These are phyloP conservation scores for Yponomeuta malinellus DNA, from an alignment of 2,888 invertebrate genomes.

Conservation along the genomic window DNA sequence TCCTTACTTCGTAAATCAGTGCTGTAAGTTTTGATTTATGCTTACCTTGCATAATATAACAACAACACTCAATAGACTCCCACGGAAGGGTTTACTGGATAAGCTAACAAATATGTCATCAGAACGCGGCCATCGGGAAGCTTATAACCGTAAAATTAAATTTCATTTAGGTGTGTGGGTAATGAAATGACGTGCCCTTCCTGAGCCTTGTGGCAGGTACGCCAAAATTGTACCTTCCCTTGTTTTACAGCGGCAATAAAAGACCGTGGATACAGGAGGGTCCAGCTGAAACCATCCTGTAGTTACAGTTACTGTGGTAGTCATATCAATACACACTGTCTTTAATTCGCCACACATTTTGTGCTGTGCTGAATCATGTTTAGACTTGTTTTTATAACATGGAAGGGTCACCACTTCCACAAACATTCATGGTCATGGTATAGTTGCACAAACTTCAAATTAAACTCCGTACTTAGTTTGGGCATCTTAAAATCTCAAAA, in stretches of 20 bases:
- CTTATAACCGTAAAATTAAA: not conserved
- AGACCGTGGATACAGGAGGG: conserved; percentile 36
- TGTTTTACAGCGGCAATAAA: conserved; percentile 50
- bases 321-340: too few species aligned
- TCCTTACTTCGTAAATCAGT: too few species aligned
- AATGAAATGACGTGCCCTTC: not conserved
- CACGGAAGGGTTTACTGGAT: not conserved
- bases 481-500: too few species aligned
- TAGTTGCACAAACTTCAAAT: too few species aligned
- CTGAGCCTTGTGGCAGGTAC: not conserved
- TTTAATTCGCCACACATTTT: too few species aligned
- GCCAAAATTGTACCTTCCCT: conserved; percentile 17
- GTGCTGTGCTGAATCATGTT: too few species aligned
- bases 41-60: too few species aligned
- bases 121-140: not conserved
- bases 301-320: not conserved
- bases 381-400: too few species aligned
- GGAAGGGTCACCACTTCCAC: too few species aligned
- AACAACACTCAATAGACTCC: not conserved
- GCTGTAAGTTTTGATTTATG: too few species aligned
- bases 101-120: not conserved
- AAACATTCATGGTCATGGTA: too few species aligned
- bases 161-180: not conserved
- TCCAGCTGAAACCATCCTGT: conserved; percentile 20
- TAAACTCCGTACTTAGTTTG: too few species aligned